These are phyloP conservation scores for Crotalus horridus DNA, from an alignment of 2,113 vertebrate genomes.

Conservation along the genomic window DNA sequence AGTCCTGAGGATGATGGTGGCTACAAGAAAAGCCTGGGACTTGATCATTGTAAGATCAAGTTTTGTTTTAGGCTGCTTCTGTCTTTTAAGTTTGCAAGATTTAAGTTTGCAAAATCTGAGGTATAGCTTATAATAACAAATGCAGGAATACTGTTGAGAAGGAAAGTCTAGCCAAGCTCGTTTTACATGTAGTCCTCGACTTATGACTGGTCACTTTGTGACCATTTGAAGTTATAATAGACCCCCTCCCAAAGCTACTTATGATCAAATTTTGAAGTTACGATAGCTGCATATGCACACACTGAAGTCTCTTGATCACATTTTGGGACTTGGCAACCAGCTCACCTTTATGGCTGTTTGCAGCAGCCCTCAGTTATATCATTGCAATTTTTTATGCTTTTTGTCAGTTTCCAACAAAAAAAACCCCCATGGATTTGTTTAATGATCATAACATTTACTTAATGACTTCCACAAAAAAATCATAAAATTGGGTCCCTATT, in stretches of 20 bases:
- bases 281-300: neutral
- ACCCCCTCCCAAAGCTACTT: neutral
- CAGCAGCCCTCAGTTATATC: neutral
- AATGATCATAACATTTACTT: neutral
- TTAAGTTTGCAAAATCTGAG: neutral
- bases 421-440: neutral
- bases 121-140: neutral
- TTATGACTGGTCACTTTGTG: neutral
- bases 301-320: neutral
- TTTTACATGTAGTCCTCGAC: neutral
- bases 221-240: neutral
- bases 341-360: neutral
- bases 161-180: neutral
- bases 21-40: slow-evolving; percentile 75
- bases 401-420: neutral
- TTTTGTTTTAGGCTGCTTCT: neutral
- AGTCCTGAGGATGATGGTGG: slow-evolving; percentile 78
- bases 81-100: neutral
- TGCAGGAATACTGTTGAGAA: neutral
- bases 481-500: neutral
- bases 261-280: neutral
- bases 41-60: slow-evolving; percentile 74
- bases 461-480: neutral
- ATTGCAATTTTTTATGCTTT: neutral
- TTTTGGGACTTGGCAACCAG: neutral